phyloP scores from a whole-genome alignment of 2,113 vertebrate species.

The Eupsittula cactorum region DNA sequence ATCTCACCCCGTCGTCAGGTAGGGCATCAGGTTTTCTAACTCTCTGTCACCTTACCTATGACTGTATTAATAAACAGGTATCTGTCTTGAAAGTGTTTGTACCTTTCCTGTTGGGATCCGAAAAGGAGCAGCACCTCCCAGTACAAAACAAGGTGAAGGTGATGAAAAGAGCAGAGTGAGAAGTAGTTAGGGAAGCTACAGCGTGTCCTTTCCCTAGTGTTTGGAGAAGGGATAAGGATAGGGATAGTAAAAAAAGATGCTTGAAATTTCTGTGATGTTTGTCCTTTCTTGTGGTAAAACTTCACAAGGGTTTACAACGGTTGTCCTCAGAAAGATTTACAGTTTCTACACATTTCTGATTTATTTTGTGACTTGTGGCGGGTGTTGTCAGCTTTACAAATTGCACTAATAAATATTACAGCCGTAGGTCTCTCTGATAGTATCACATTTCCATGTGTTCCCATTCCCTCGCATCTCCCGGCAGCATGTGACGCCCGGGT shows the following conservation, averaged over 20 bases:
- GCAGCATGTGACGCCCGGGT: neutral
- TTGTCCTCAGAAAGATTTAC: neutral
- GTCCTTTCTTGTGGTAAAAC: neutral
- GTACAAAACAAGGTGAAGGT: neutral
- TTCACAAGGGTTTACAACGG: neutral
- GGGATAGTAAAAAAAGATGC: neutral
- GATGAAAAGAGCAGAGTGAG: neutral
- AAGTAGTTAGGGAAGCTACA: neutral
- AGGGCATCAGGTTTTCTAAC: neutral
- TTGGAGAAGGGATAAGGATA: neutral
- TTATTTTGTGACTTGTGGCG: neutral
- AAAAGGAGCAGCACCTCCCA: neutral
- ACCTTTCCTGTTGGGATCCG: neutral
- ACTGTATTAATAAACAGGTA: neutral
- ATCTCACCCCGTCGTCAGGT: fast-evolving
- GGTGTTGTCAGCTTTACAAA: neutral
- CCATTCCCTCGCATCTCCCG: neutral
- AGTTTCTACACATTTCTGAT: neutral
- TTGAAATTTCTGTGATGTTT: neutral
- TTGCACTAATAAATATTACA: neutral
- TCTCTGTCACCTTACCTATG: neutral
- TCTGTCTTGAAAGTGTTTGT: neutral
- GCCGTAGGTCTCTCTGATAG: neutral
- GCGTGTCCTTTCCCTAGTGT: neutral
- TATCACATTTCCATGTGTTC: neutral